Evolutionary conservation across 2,797 vertebrate genomes (phyloP), one percentile per base, ranked within the genome.

Genomic region (Schizothorax lantsangensis): DNA sequence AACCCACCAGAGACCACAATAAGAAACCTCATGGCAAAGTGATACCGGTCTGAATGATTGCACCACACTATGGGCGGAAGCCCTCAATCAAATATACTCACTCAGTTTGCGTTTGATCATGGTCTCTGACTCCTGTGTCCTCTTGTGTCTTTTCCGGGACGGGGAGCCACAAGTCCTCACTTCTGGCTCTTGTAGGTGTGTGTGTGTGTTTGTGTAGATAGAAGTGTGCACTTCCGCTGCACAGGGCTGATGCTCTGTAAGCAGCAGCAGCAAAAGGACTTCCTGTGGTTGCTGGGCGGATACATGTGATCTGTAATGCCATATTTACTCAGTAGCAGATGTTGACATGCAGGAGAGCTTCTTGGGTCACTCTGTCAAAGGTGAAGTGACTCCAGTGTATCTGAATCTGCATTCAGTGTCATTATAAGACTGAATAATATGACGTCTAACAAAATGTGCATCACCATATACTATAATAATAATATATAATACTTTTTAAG

Each of bases 81-180:
- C 40, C 68, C 89, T 40, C 84, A 74, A 84, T 59, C 83, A 59
- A 78, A n/a, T 30, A 5, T 91, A 95, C 95, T 95, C 90, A 96
- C 95, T 92, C 26, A 95, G 90, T 91, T 93, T 95, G 43, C 90
- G 88, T 40, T 92, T 52, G 62, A 93, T 94, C 94, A 95, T 96
- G 90, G 59, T 94, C 91, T 72, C 62, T 17, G 75, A 36, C 15
- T 84, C n/a, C 11, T 52, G 45, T 69, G 43, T 81, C 52, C 23
- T 59, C 57, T 59, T 59, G 57, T 59, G 45, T 79, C 19, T 80
- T 81, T 86, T 69, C 47, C 21, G 12, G 54, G 78, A 68, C 15
- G 26, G 17, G 12, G 14, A 49, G 66, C 11, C 71, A 68, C 66
- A 79, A 30, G 40, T 54, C 36, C 19, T 79, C 49, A 59, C 71